A percentile compares a stretch with the other conserved stretches of the same genome.
Conservation (phyloP, 2,888 invertebrate genomes). For the Drosophila recens region DNA sequence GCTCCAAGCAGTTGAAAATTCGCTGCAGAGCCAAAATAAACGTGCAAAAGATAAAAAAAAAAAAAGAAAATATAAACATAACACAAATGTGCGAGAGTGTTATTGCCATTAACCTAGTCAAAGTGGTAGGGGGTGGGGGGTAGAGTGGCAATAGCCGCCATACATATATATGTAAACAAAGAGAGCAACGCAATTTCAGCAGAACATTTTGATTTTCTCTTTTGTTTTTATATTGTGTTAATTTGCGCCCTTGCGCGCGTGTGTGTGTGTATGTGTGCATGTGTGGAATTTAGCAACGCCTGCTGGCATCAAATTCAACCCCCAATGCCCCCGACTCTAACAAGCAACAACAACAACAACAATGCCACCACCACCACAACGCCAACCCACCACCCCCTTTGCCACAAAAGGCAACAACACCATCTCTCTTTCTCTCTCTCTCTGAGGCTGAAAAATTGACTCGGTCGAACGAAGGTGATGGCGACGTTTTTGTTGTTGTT, state of each 20-base stretch:
- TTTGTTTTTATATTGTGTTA: constrained; percentile 59
- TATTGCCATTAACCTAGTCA: neutral
- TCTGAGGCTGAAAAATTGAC: constrained; percentile 43
- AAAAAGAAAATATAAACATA: constrained; percentile 39
- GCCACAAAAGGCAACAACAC: constrained; percentile 16
- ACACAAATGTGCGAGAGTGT: constrained; percentile 17
- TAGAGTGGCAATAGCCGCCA: constrained; percentile 4
- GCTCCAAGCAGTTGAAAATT: constrained; percentile 48
- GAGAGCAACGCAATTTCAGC: constrained; percentile 40
- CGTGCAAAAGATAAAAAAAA: constrained; percentile 52
- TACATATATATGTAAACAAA: constrained; percentile 49
- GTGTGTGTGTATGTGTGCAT: constrained; percentile 22
- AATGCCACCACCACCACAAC: constrained; percentile 17
- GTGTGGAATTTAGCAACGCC: constrained; percentile 51
- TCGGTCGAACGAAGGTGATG: constrained; percentile 68
- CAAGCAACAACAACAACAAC: constrained; percentile 35
- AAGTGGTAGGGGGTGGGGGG: neutral
- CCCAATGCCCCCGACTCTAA: constrained; percentile 47
- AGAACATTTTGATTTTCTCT: constrained; percentile 31
- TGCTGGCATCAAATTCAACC: constrained; percentile 60
- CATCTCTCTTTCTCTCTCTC: constrained; percentile 32
- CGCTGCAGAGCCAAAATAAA: constrained; percentile 54
- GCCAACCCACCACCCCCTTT: constrained; percentile 2
- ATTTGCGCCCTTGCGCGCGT: constrained; percentile 45
- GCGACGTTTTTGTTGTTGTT: constrained; percentile 39